These are phyloP conservation scores for Drosophila asahinai DNA, from an alignment of 1,140 invertebrate species.

Conservation along the genomic window DNA sequence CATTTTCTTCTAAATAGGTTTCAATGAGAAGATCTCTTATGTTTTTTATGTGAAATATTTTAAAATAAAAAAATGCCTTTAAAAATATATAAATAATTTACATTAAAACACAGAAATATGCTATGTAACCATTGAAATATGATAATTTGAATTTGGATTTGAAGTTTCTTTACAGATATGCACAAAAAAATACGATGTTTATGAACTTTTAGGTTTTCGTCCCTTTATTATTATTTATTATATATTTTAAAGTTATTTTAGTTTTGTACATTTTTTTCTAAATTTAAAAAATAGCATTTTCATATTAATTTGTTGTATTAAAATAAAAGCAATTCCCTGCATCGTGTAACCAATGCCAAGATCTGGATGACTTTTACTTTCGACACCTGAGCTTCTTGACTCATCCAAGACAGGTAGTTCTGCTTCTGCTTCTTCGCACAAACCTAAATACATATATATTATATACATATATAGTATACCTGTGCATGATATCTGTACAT, in stretches of 20 bases:
- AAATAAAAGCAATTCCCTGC: neutral
- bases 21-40: too few relatives aligned
- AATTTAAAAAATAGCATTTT: neutral
- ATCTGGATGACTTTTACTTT: slow-evolving; percentile 30
- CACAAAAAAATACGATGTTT: too few relatives aligned
- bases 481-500: slow-evolving; percentile 11
- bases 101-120: too few relatives aligned
- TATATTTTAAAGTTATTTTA: neutral
- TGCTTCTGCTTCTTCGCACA: neutral
- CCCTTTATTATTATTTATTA: too few relatives aligned
- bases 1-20: too few relatives aligned
- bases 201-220: too few relatives aligned
- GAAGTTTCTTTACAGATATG: too few relatives aligned
- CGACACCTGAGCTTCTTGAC: slow-evolving; percentile 16
- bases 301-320: neutral
- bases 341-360: neutral
- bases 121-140: too few relatives aligned
- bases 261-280: neutral
- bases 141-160: too few relatives aligned
- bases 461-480: neutral
- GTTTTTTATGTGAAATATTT: too few relatives aligned
- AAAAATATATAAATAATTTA: too few relatives aligned
- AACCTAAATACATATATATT: neutral
- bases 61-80: too few relatives aligned
- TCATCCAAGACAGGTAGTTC: slow-evolving; percentile 35